Percentiles rank a stretch among this genome's conserved stretches.
Conservation (phyloP, 2,113 vertebrate genomes). For the Anser cygnoides region DNA sequence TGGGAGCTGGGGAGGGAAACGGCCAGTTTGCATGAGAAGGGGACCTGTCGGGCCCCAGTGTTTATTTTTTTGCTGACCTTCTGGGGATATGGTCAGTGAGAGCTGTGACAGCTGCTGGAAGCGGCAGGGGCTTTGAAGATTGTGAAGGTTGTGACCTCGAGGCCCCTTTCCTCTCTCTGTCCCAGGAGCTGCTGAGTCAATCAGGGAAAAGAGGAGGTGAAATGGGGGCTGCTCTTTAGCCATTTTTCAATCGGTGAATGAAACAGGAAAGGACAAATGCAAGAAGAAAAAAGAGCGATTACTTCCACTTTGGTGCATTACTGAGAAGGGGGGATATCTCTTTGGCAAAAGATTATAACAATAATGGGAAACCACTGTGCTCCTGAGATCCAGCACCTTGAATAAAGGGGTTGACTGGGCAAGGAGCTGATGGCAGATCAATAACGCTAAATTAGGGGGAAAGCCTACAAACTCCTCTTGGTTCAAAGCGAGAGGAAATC, state of each 20-base stretch:
- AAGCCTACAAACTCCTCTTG: conserved; percentile 22
- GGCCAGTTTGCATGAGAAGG: conserved; percentile 69
- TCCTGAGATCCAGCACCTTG: conserved; percentile 37
- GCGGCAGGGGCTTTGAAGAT: conserved; percentile 79
- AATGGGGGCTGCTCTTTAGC: conserved; percentile 75
- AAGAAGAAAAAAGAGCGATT: conserved; percentile 71
- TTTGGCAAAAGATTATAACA: conserved; percentile 61
- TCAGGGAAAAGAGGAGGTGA: conserved; percentile 72
- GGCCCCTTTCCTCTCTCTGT: conserved; percentile 72
- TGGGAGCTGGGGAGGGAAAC: conserved; percentile 55
- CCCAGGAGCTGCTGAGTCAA: conserved; percentile 80
- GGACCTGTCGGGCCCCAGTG: conserved; percentile 66
- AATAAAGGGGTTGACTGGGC: conserved; percentile 53
- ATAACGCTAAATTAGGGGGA: conserved; percentile 46
- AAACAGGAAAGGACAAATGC: conserved; percentile 77
- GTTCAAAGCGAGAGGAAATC: conserved; percentile 32
- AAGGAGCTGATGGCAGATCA: conserved; percentile 60
- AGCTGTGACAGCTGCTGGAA: conserved; percentile 77
- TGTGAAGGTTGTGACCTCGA: conserved; percentile 76
- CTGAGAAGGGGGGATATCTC: conserved; percentile 65
- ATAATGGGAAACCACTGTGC: conserved; percentile 61
- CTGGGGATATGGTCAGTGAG: conserved; percentile 75
- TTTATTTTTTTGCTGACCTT: conserved; percentile 78
- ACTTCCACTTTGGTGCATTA: conserved; percentile 76
- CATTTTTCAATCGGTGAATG: conserved; percentile 78